These are phyloP conservation scores for Manis pentadactyla DNA, from an alignment of 2,797 vertebrate genomes.

Conservation along the genomic window DNA sequence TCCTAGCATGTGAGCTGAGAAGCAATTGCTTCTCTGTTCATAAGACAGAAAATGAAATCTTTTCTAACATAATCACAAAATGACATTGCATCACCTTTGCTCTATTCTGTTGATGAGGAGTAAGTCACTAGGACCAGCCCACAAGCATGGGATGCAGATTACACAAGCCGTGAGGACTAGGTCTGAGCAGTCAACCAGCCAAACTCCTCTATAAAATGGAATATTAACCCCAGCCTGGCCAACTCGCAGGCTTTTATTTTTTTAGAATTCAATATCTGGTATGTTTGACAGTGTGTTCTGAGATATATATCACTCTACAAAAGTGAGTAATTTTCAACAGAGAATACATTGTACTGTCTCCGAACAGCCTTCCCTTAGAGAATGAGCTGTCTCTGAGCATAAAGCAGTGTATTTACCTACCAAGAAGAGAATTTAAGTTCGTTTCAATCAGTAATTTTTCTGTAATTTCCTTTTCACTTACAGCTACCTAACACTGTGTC, in stretches of 20 bases:
- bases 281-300: not conserved
- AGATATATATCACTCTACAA: not conserved
- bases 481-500: constrained; percentile 9
- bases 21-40: not conserved
- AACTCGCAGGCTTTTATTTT: not conserved
- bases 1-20: not conserved
- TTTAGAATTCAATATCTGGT: not conserved
- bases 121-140: not conserved
- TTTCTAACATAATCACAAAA: not conserved
- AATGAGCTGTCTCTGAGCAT: not conserved
- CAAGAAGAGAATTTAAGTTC: constrained; percentile 10
- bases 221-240: not conserved
- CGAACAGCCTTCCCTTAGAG: not conserved
- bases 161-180: not conserved
- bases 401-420: not conserved
- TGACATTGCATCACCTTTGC: not conserved
- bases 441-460: constrained; percentile 38
- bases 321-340: not conserved
- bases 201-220: not conserved
- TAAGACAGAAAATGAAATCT: not conserved
- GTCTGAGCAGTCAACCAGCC: not conserved
- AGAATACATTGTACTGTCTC: not conserved
- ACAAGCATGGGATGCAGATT: not conserved
- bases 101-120: not conserved
- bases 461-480: constrained; percentile 54